These are phyloP conservation scores for Raja brachyura DNA, from an alignment of 2,113 vertebrate genomes.

Conservation along the genomic window DNA sequence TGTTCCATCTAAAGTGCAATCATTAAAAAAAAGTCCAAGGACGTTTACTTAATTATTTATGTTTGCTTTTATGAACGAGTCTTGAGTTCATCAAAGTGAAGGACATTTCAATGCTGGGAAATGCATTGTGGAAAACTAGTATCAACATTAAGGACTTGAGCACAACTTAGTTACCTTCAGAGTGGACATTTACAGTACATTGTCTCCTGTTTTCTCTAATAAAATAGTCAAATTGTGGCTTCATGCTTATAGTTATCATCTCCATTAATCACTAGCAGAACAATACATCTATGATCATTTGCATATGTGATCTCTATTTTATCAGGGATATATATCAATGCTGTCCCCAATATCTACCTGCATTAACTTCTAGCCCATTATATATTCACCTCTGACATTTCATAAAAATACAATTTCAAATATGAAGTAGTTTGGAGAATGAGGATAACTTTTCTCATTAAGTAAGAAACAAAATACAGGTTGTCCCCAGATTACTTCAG, in stretches of 20 bases:
- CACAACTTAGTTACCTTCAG: neutral
- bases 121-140: neutral
- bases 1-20: neutral
- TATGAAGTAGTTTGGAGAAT: neutral
- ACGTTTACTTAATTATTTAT: constrained; percentile 6
- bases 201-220: neutral
- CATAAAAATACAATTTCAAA: neutral
- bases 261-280: neutral
- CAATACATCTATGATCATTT: neutral
- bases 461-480: neutral
- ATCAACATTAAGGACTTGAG: neutral
- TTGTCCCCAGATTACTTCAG: no score
- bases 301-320: neutral
- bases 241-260: neutral
- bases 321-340: neutral
- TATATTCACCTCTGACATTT: neutral
- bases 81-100: neutral
- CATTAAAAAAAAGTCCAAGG: neutral
- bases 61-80: neutral
- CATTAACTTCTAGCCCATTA: neutral
- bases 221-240: neutral
- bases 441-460: neutral
- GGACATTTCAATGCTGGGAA: neutral
- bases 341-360: neutral
- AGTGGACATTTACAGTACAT: neutral